A percentile compares a stretch with the other conserved stretches of the same genome.
phyloP scores from a whole-genome alignment of 2,113 vertebrate genomes.

The Pangasianodon hypophthalmus region DNA sequence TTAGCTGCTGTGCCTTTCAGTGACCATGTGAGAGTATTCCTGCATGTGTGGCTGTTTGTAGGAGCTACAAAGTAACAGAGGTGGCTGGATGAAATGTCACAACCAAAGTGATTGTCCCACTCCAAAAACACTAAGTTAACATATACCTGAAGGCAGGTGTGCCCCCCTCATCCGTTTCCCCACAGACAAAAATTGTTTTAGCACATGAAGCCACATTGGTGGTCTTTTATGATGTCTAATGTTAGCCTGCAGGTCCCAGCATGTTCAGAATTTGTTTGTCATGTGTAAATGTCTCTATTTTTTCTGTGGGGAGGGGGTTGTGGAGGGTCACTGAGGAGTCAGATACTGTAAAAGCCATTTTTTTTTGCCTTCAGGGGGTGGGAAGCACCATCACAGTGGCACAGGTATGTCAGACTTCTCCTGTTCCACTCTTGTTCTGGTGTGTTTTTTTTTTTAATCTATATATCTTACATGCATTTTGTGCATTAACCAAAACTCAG shows the following conservation, averaged over 20 bases:
- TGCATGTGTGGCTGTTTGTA: slow-evolving; percentile 23
- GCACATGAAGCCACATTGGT: slow-evolving; percentile 49
- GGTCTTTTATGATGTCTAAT: slow-evolving; percentile 59
- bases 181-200: slow-evolving; percentile 65
- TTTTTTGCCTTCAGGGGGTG: slow-evolving; percentile 87
- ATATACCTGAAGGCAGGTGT: slow-evolving; percentile 73
- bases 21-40: slow-evolving; percentile 20
- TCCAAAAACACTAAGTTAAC: slow-evolving; percentile 50
- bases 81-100: slow-evolving; percentile 43
- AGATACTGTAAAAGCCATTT: slow-evolving; percentile 85
- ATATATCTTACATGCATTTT: neutral
- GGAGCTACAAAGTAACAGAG: slow-evolving; percentile 8
- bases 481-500: neutral
- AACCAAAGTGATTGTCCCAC: slow-evolving; percentile 60
- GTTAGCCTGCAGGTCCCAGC: slow-evolving; percentile 56
- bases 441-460: slow-evolving; percentile 58
- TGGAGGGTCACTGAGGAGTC: slow-evolving; percentile 77
- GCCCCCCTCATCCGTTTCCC: slow-evolving; percentile 66
- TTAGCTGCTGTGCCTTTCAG: slow-evolving; percentile 37
- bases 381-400: slow-evolving; percentile 85
- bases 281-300: slow-evolving; percentile 56
- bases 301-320: slow-evolving; percentile 76
- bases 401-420: slow-evolving; percentile 84
- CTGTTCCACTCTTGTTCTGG: slow-evolving; percentile 74
- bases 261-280: slow-evolving; percentile 44